A percentile compares a stretch with the other conserved stretches of the same genome.
These are phyloP conservation scores for Lepus townsendii DNA, from an alignment of 2,797 vertebrate genomes.

Conservation along the genomic window DNA sequence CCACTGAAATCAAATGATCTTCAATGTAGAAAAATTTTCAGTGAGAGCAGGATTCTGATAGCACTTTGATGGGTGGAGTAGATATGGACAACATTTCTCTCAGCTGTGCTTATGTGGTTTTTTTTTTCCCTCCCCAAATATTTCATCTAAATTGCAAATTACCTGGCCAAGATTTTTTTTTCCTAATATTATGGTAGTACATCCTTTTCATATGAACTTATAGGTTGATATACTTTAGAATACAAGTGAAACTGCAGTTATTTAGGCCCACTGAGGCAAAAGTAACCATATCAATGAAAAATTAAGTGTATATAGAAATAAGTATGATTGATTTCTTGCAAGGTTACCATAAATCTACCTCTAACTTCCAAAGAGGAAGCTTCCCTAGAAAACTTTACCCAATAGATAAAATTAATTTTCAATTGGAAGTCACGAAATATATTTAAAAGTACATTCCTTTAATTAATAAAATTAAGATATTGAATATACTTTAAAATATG, in stretches of 20 bases:
- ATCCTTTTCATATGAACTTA: neutral
- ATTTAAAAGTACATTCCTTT: neutral
- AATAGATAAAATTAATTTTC: slow-evolving; percentile 51
- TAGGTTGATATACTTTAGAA: neutral
- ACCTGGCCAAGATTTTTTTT: neutral
- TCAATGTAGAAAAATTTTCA: neutral
- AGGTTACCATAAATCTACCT: neutral
- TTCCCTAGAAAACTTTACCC: slow-evolving; percentile 6
- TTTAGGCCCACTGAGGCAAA: slow-evolving; percentile 32
- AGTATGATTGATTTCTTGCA: neutral
- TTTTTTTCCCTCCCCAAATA: neutral
- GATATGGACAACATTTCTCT: neutral
- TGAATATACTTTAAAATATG: neutral
- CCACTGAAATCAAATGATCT: neutral
- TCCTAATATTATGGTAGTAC: neutral
- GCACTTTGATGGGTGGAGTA: neutral
- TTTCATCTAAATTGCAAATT: slow-evolving; percentile 3
- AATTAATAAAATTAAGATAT: slow-evolving; percentile 12
- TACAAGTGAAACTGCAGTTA: slow-evolving; percentile 10
- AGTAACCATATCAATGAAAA: neutral
- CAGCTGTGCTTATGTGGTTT: neutral
- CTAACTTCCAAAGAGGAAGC: slow-evolving; percentile 8
- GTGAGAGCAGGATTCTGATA: neutral
- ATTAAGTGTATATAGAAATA: slow-evolving; percentile 1
- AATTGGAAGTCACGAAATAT: neutral